phyloP scores from a whole-genome alignment of 2,113 vertebrate genomes.

The Ariopsis seemanni region DNA sequence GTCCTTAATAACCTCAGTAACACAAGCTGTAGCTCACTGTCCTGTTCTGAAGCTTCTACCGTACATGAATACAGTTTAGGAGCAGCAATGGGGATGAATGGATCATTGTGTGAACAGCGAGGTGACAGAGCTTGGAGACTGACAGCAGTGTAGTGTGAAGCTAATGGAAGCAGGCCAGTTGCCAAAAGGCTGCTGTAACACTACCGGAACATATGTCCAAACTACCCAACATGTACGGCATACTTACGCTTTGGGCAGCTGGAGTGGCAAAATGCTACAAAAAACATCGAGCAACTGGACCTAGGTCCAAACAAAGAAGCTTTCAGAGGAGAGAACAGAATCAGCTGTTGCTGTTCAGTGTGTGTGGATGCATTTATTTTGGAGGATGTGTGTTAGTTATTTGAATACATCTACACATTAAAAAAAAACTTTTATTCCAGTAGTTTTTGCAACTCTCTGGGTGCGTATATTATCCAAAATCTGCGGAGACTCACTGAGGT shows the following conservation, averaged over 20 bases:
- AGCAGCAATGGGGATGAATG: slow-evolving; percentile 1
- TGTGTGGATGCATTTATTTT: slow-evolving; percentile 19
- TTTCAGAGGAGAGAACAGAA: slow-evolving; percentile 33
- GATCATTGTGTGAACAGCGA: slow-evolving; percentile 32
- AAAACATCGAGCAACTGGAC: slow-evolving; percentile 44
- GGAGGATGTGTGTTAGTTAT: background rate
- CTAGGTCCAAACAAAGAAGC: slow-evolving; percentile 33
- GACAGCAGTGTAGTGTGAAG: slow-evolving; percentile 44
- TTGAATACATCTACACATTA: background rate
- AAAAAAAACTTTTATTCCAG: background rate
- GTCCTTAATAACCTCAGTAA: background rate
- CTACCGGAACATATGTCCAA: slow-evolving; percentile 35
- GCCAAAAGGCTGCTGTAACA: slow-evolving; percentile 38
- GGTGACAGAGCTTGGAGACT: slow-evolving; percentile 31
- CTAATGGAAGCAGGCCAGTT: slow-evolving; percentile 42
- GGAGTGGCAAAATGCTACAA: slow-evolving; percentile 15
- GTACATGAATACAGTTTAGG: background rate
- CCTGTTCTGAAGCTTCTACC: background rate
- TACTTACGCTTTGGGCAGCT: slow-evolving; percentile 43
- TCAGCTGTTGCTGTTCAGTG: slow-evolving; percentile 40
- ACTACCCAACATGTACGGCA: slow-evolving; percentile 35
- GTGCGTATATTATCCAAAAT: background rate
- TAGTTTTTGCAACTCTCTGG: background rate
- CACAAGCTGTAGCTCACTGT: background rate
- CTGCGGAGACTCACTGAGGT: background rate